These are phyloP conservation scores for Drosophila nigritarsus DNA, from an alignment of 2,888 invertebrate species.

Conservation along the genomic window DNA sequence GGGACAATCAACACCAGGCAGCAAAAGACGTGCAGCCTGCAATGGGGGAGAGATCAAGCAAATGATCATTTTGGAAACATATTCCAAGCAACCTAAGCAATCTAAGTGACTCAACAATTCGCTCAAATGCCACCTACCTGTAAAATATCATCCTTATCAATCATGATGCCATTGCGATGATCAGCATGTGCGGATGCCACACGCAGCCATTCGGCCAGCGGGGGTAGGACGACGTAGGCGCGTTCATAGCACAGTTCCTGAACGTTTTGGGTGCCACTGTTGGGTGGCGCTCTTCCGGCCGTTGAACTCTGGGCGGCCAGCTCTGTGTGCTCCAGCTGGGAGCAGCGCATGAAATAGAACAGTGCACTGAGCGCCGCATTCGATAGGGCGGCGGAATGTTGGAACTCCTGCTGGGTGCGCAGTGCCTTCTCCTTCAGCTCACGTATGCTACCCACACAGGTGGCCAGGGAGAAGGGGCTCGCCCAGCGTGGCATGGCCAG, in stretches of 20 bases:
- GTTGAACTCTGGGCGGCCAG: constrained; percentile 79
- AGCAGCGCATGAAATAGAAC: constrained; percentile 97
- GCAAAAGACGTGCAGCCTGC: constrained; percentile 89
- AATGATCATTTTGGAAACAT: background rate
- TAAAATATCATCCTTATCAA: constrained; percentile 94
- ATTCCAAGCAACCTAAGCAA: background rate
- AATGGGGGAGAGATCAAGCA: background rate
- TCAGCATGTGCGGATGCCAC: constrained; percentile 93
- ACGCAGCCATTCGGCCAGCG: constrained; percentile 95
- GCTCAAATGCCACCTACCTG: constrained; percentile 86
- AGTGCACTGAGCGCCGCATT: constrained; percentile 91
- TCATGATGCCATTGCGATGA: constrained; percentile 90
- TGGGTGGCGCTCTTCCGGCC: constrained; percentile 61
- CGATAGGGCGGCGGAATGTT: constrained; percentile 86
- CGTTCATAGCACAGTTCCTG: constrained; percentile 94
- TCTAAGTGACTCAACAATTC: background rate
- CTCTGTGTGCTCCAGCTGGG: constrained; percentile 91
- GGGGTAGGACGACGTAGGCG: constrained; percentile 94
- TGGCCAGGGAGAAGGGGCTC: constrained; percentile 90
- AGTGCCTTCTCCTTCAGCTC: constrained; percentile 92
- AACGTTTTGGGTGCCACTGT: constrained; percentile 83
- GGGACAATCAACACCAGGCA: constrained; percentile 96
- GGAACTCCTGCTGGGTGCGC: constrained; percentile 86
- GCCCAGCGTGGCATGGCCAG: constrained; percentile 94
- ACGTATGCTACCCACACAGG: constrained; percentile 93